Conservation (phyloP, 2,113 vertebrate genomes). For the Cromileptes altivelis region DNA sequence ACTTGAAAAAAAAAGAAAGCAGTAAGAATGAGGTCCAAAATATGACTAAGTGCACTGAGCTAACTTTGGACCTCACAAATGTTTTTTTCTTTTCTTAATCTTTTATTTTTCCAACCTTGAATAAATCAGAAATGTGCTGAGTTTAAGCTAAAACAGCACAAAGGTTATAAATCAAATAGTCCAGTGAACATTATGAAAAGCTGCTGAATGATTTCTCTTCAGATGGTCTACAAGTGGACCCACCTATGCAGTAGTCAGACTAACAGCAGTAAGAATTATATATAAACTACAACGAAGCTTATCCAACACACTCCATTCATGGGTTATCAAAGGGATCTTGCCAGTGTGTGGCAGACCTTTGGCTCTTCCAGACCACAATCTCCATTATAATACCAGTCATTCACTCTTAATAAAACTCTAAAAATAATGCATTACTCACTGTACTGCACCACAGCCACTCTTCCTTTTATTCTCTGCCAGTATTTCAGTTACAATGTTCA, state of each 20-base stretch:
- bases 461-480: conserved; percentile 26
- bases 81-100: conserved; percentile 35
- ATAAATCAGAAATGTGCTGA: conserved; percentile 73
- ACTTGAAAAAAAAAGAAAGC: conserved; percentile 30
- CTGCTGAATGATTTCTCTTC: conserved; percentile 37
- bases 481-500: conserved; percentile 42
- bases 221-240: conserved; percentile 29
- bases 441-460: conserved; percentile 12
- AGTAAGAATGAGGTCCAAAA: conserved; percentile 64
- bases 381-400: conserved; percentile 56
- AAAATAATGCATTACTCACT: conserved; percentile 37
- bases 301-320: conserved; percentile 29
- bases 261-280: conserved; percentile 30
- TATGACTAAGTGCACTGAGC: conserved; percentile 75
- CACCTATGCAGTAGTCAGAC: conserved; percentile 35
- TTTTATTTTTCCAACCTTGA: conserved; percentile 67
- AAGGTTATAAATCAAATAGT: conserved; percentile 58
- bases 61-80: conserved; percentile 72
- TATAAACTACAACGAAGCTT: conserved; percentile 8
- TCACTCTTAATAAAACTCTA: conserved; percentile 55
- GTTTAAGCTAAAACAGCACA: conserved; percentile 61
- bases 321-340: conserved; percentile 38
- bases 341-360: conserved; percentile 55
- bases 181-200: conserved; percentile 39
- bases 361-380: conserved; percentile 54